phyloP scores from a whole-genome alignment of 2,797 vertebrate species.

The Rousettus madagascariensis region DNA sequence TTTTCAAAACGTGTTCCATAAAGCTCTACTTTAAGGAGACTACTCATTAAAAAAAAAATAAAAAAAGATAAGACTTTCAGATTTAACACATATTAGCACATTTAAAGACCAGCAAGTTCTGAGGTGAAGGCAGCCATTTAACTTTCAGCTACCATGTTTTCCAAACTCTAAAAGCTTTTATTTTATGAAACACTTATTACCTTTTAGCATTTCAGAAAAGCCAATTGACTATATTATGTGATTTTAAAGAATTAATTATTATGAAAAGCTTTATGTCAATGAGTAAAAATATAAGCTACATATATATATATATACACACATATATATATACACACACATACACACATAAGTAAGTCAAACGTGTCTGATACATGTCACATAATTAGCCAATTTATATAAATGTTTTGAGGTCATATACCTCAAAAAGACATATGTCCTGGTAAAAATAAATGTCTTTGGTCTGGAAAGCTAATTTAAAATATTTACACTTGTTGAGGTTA shows the following conservation, averaged over 20 bases:
- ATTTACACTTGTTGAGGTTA: not conserved
- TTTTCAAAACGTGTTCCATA: not conserved
- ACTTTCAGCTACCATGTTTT: not conserved
- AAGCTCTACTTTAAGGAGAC: not conserved
- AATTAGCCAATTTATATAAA: not conserved
- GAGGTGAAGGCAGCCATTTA: not conserved
- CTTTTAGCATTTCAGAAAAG: conserved; percentile 13
- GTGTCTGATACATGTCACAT: not conserved
- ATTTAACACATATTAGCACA: not conserved
- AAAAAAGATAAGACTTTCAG: not conserved
- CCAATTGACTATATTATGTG: not conserved
- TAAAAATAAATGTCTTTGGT: not conserved
- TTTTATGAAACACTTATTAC: not conserved
- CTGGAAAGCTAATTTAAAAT: conserved; percentile 8
- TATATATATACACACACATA: fast-evolving
- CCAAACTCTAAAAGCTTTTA: not conserved
- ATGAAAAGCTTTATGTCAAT: not conserved
- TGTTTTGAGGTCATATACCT: not conserved
- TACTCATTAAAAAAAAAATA: not conserved
- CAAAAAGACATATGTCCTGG: not conserved
- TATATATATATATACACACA: not conserved
- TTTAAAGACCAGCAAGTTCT: not conserved
- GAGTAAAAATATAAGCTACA: not conserved
- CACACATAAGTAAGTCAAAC: not conserved
- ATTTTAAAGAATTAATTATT: not conserved